These are phyloP conservation scores for Bugula neritina DNA, from an alignment of 2,888 invertebrate genomes.

Conservation along the genomic window DNA sequence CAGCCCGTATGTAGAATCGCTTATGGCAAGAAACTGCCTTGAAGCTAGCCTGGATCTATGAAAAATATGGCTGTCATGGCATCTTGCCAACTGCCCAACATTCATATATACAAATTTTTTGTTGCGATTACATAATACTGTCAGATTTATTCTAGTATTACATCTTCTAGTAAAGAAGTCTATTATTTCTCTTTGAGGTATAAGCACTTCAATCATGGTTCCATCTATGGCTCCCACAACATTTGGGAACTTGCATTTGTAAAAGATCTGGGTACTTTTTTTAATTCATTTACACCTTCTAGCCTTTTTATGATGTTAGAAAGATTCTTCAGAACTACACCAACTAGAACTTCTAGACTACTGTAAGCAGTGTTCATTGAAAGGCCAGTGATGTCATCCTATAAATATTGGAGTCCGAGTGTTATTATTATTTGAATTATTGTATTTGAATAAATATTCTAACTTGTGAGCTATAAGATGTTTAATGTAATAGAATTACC, in stretches of 20 bases:
- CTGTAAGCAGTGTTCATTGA: neutral
- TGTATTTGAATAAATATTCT: too few relatives aligned
- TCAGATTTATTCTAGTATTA: neutral
- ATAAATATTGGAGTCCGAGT: too few relatives aligned
- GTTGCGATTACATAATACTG: neutral
- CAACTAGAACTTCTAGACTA: neutral
- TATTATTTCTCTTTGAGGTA: neutral
- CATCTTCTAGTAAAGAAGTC: neutral
- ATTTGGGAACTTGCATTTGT: neutral
- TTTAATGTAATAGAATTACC: too few relatives aligned
- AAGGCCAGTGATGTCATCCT: neutral
- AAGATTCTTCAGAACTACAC: neutral
- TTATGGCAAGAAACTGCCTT: neutral
- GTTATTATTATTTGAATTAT: too few relatives aligned
- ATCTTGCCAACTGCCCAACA: constrained; percentile 1
- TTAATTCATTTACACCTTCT: neutral
- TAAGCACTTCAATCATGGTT: neutral
- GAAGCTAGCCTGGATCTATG: neutral
- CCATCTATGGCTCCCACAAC: constrained; percentile 4
- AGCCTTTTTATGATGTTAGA: neutral
- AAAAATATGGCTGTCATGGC: constrained; percentile 16
- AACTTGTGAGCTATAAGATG: too few relatives aligned
- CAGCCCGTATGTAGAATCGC: neutral
- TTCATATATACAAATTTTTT: neutral
- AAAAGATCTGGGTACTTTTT: neutral